Evolutionary conservation across 2,888 invertebrate genomes (phyloP), one percentile per base, ranked within the genome.

Genomic region (Tridacna crocea): DNA sequence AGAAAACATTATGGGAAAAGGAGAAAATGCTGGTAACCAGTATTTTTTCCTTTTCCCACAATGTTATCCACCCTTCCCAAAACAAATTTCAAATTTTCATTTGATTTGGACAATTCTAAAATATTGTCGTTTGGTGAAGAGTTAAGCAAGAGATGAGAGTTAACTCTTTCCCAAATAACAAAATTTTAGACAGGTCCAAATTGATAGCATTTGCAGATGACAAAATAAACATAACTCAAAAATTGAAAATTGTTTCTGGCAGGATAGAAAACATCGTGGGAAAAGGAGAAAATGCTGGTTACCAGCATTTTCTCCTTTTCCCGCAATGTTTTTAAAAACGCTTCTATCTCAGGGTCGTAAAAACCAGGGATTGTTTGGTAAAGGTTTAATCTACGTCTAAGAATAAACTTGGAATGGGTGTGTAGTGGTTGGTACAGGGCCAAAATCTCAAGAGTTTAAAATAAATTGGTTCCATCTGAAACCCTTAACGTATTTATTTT

Each of bases 401-500:
- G 22, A 61, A 24, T n/a, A 24, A 24, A n/a, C 24, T 19, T 61
- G 61, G 27, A 15, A 15, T 36, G 27, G 66, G 27, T 17, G 17
- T 4, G 70, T 36, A 36, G 22, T 24, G 6, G 22, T 61, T n/a
- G 70, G 51, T 48, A 70, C 24, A 6, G 26, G n/a, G 70, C 70
- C 70, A 70, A 70, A 51, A 51, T 70, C 70, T 70, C 22, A n/a
- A 70, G 51, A 70, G 51, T 51, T 70, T 51, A 70, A 70, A 70
- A 70, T 70, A 70, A 70, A 70, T 51, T 70, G 70, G 48, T 70
- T 70, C 70, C 70, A 51, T 61, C 61, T 8, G 36, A 36, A n/a
- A 36, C 36, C 36, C 36, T 36, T 36, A 36, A 36, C 36, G 36
- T 36, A 8, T 36, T 36, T 36, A 36, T 36, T 36, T 36, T 36